Evolutionary conservation across 2,888 invertebrate species (phyloP).

Genomic region (Cephus pygmeus): DNA sequence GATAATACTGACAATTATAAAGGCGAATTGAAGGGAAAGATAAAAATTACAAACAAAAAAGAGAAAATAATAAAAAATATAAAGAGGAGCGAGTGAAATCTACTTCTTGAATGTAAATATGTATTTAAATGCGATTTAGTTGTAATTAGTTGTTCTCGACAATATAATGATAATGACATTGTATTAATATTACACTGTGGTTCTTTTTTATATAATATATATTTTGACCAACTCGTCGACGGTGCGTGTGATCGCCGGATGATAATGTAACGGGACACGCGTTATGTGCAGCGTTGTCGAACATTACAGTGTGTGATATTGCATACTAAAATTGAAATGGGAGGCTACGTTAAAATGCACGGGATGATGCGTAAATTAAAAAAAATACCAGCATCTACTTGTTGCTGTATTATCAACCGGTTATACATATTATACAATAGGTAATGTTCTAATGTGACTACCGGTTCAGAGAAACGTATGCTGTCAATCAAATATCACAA

Average conservation of each 20-base stretch:
- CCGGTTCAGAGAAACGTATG: not conserved
- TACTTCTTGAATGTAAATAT: conserved; percentile 49
- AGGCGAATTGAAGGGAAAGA: not conserved
- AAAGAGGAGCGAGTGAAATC: not conserved
- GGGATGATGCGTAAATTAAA: not conserved
- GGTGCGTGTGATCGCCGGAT: not conserved
- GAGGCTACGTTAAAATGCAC: not conserved
- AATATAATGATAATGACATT: conserved; percentile 40
- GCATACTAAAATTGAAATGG: not conserved
- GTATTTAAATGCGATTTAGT: conserved; percentile 50
- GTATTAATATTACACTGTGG: conserved; percentile 28
- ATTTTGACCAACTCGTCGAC: conserved; percentile 31
- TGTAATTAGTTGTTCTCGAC: conserved; percentile 52
- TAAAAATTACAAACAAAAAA: not conserved
- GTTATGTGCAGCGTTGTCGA: not conserved
- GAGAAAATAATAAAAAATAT: not conserved
- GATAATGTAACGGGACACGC: not conserved
- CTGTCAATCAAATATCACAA: not conserved
- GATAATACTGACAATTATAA: not conserved
- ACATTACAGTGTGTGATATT: not conserved
- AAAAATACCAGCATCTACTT: not conserved
- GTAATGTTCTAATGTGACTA: not conserved
- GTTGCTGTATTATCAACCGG: not conserved
- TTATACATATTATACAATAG: not conserved
- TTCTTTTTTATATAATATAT: conserved; percentile 29